phyloP scores from a whole-genome alignment of 2,113 vertebrate genomes.

The Bos javanicus region DNA sequence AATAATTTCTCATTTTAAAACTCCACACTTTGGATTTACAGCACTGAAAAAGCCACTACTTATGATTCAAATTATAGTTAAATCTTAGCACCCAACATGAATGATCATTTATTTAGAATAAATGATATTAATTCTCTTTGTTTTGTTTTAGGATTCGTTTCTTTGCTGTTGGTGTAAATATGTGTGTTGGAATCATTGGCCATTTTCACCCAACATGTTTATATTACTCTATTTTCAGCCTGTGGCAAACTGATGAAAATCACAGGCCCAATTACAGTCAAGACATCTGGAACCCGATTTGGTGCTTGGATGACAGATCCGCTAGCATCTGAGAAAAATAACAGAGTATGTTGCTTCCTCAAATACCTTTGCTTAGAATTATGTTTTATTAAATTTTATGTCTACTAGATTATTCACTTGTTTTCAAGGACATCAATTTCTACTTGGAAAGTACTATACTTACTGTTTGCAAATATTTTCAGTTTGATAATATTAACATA shows the following conservation, averaged over 20 bases:
- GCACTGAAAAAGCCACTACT: not conserved
- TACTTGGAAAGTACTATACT: not conserved
- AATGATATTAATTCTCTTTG: not conserved
- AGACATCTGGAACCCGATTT: constrained; percentile 97
- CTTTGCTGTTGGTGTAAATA: not conserved
- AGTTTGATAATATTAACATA: not conserved
- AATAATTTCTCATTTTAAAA: not conserved
- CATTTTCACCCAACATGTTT: constrained; percentile 45
- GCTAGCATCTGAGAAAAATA: constrained; percentile 91
- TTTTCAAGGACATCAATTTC: not conserved
- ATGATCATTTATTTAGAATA: not conserved
- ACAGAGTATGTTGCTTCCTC: constrained; percentile 87
- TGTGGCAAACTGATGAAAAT: constrained; percentile 99
- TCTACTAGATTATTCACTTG: not conserved
- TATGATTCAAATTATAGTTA: not conserved
- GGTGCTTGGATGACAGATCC: constrained; percentile 99
- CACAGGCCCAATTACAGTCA: constrained; percentile 95
- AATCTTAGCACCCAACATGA: not conserved
- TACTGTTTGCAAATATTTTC: not conserved
- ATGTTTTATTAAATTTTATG: constrained; percentile 9
- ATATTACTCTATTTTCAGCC: constrained; percentile 84
- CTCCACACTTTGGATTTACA: not conserved
- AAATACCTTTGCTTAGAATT: constrained; percentile 26
- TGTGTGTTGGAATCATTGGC: constrained; percentile 6
- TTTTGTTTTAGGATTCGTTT: not conserved